phyloP scores from a whole-genome alignment of 2,888 invertebrate species.

The Drosophila meridionalis region DNA sequence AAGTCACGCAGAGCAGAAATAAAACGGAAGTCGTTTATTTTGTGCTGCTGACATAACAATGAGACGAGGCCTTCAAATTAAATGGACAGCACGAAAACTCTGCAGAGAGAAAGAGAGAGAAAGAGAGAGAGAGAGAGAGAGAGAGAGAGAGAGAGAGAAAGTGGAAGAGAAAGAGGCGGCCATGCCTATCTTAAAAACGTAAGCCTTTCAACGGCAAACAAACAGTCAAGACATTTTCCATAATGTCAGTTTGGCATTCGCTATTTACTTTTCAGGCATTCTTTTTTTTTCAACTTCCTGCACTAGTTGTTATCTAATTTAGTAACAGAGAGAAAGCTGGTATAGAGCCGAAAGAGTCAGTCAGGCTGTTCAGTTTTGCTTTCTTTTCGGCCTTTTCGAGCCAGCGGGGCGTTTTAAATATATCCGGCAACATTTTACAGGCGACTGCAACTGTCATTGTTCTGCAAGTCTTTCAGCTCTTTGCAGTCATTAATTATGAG shows the following conservation, averaged over 20 bases:
- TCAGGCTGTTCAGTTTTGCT: background rate
- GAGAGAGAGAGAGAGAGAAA: too few species aligned
- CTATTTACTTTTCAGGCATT: constrained; percentile 25
- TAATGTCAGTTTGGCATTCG: constrained; percentile 37
- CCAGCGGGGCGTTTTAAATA: constrained; percentile 58
- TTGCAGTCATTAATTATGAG: constrained; percentile 71
- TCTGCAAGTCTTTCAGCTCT: constrained; percentile 55
- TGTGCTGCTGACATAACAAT: constrained; percentile 59
- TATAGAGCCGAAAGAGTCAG: background rate
- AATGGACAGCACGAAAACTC: constrained; percentile 22
- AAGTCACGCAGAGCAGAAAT: constrained; percentile 7
- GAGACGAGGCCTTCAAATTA: constrained; percentile 60
- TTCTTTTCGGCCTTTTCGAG: constrained; percentile 18
- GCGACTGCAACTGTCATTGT: constrained; percentile 67
- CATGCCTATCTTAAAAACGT: constrained; percentile 3
- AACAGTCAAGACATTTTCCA: constrained; percentile 26
- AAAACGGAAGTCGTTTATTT: constrained; percentile 65
- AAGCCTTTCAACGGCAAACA: constrained; percentile 3
- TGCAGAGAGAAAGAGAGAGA: background rate
- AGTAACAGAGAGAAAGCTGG: background rate
- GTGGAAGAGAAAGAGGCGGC: background rate
- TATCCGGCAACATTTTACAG: constrained; percentile 69
- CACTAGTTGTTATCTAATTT: constrained; percentile 66
- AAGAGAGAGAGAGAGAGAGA: background rate
- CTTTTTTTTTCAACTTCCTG: constrained; percentile 33